These are phyloP conservation scores for Aphelocoma californica DNA, from an alignment of 2,797 vertebrate genomes.

Conservation along the genomic window DNA sequence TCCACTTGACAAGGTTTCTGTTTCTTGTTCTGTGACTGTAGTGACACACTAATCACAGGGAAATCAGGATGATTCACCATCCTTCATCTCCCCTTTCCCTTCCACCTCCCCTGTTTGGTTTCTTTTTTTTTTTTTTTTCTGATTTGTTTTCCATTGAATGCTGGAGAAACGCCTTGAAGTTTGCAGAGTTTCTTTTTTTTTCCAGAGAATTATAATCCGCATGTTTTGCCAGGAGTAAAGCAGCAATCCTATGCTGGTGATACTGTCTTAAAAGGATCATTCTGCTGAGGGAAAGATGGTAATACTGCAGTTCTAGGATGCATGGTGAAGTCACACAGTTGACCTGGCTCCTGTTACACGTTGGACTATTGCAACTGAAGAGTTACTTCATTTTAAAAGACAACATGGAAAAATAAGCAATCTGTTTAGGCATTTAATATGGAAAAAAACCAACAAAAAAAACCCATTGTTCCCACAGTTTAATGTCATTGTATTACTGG, in stretches of 20 bases:
- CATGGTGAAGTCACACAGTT: slow-evolving; percentile 66
- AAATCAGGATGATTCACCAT: slow-evolving; percentile 75
- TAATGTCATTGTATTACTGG: slow-evolving; percentile 70
- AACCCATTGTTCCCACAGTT: slow-evolving; percentile 65
- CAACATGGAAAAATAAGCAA: slow-evolving; percentile 73
- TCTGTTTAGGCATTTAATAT: slow-evolving; percentile 74
- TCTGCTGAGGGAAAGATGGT: slow-evolving; percentile 65
- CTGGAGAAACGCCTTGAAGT: slow-evolving; percentile 78
- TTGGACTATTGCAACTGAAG: slow-evolving; percentile 71
- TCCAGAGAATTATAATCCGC: slow-evolving; percentile 65
- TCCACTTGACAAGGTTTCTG: slow-evolving; percentile 75
- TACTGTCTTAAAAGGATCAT: slow-evolving; percentile 57
- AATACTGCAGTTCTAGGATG: slow-evolving; percentile 71
- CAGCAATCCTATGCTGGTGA: slow-evolving; percentile 66
- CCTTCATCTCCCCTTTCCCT: slow-evolving; percentile 62
- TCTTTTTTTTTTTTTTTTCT: neutral
- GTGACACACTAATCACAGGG: slow-evolving; percentile 79
- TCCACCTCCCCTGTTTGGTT: neutral
- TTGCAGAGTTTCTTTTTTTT: slow-evolving; percentile 59
- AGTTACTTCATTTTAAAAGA: slow-evolving; percentile 69
- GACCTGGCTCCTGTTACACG: slow-evolving; percentile 69
- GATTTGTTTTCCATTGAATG: slow-evolving; percentile 68
- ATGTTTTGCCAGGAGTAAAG: slow-evolving; percentile 77
- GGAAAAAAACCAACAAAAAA: neutral
- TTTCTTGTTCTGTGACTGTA: slow-evolving; percentile 78